Evolutionary conservation across 2,888 invertebrate genomes (phyloP).

Genomic region (Cremastinae sp.): DNA sequence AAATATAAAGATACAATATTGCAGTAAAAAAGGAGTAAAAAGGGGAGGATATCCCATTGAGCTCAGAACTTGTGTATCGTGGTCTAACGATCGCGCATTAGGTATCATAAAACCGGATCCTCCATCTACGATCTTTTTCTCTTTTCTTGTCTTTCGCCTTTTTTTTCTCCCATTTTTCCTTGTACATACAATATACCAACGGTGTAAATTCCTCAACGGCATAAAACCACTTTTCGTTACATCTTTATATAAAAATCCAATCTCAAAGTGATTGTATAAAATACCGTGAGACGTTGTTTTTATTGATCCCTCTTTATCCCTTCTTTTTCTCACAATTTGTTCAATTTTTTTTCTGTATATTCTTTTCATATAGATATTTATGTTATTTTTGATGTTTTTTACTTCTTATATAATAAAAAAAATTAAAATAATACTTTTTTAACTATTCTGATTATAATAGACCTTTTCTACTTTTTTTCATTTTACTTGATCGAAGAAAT

Average conservation of each 20-base stretch:
- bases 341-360: slow-evolving; percentile 6
- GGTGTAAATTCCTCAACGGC: slow-evolving; percentile 43
- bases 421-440: no score
- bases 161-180: neutral
- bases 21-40: slow-evolving; percentile 7
- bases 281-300: slow-evolving; percentile 35
- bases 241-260: slow-evolving; percentile 46
- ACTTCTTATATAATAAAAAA: no score
- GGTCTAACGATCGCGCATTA: slow-evolving; percentile 47
- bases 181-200: slow-evolving; percentile 3
- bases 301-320: slow-evolving; percentile 15
- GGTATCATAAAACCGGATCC: slow-evolving; percentile 51
- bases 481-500: no score
- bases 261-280: slow-evolving; percentile 48
- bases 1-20: neutral
- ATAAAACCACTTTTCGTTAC: slow-evolving; percentile 30
- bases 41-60: slow-evolving; percentile 36
- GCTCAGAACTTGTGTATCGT: slow-evolving; percentile 37
- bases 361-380: neutral
- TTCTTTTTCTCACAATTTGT: neutral
- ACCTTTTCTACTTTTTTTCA: no score
- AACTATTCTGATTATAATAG: no score
- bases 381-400: no score
- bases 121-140: slow-evolving; percentile 7
- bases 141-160: neutral